Percentiles rank a stretch among this genome's conserved stretches.
These are phyloP conservation scores for Lonchura striata DNA, from an alignment of 2,113 vertebrate genomes.

Conservation along the genomic window DNA sequence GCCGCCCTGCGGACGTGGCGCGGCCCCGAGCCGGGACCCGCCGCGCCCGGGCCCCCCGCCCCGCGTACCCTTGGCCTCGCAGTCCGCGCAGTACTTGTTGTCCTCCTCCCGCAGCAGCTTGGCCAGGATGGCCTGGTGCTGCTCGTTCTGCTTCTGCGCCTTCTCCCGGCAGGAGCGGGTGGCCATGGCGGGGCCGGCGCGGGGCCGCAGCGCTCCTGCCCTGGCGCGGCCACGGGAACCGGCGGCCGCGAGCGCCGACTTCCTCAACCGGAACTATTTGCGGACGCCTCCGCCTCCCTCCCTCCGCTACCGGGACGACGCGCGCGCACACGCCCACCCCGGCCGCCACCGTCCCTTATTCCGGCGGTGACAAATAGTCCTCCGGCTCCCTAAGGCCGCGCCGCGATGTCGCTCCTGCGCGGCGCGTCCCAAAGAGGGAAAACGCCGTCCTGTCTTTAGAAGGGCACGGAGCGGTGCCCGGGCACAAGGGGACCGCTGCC, in stretches of 20 bases:
- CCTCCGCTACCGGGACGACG: neutral
- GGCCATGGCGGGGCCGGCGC: neutral
- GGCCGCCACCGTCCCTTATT: fast-evolving
- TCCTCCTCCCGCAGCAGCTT: conserved; percentile 90
- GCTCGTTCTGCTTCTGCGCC: conserved; percentile 94
- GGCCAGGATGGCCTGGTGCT: conserved; percentile 92
- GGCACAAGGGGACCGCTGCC: fast-evolving
- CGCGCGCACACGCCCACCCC: neutral
- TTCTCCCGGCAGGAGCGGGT: conserved; percentile 73
- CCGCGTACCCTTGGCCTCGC: conserved; percentile 63
- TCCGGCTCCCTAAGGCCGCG: fast-evolving
- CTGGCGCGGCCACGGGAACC: conserved; percentile 5
- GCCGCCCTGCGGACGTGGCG: no score
- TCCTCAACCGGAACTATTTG: conserved; percentile 54
- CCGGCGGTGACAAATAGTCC: neutral
- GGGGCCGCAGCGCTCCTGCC: neutral
- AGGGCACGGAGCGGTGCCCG: no score
- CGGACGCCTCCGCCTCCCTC: neutral
- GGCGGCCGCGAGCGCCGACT: neutral
- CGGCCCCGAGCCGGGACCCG: no score
- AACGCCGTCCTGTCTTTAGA: fast-evolving
- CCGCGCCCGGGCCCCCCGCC: neutral
- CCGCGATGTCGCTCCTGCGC: fast-evolving
- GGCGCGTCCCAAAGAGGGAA: fast-evolving
- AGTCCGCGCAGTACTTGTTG: conserved; percentile 96